These are phyloP conservation scores for Nannospalax galili DNA, from an alignment of 2,113 vertebrate species.

Conservation along the genomic window DNA sequence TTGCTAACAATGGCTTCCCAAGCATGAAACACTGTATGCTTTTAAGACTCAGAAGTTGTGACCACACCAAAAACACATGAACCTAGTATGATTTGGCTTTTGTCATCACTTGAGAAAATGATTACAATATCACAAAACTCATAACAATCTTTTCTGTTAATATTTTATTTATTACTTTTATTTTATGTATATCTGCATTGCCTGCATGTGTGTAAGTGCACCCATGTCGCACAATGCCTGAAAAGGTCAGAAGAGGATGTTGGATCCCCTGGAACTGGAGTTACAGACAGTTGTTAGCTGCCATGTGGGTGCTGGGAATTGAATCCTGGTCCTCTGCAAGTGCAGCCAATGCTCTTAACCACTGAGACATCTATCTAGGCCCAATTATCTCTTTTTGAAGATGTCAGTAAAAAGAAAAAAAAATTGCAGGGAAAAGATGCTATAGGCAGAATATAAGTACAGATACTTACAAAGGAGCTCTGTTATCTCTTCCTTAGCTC, in stretches of 20 bases:
- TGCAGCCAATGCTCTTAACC: too few species aligned
- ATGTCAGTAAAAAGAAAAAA: neutral
- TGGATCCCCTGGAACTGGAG: too few species aligned
- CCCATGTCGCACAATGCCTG: too few species aligned
- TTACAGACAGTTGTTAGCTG: too few species aligned
- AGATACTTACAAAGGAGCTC: neutral
- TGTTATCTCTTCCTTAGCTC: neutral
- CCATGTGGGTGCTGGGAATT: too few species aligned
- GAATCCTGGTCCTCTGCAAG: too few species aligned
- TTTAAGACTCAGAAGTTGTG: conserved; percentile 30
- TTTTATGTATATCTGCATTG: too few species aligned
- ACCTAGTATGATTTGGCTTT: neutral
- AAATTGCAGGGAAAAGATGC: neutral
- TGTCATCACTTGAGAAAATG: conserved; percentile 41
- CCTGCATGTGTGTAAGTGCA: too few species aligned
- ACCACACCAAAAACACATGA: neutral
- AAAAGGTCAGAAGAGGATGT: too few species aligned
- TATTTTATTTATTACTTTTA: too few species aligned
- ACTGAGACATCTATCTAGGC: too few species aligned
- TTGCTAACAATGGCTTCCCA: neutral
- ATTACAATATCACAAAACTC: conserved; percentile 26
- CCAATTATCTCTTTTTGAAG: neutral
- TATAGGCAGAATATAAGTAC: neutral
- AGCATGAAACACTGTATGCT: neutral
- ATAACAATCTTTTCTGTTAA: too few species aligned